A percentile compares a stretch with the other conserved stretches of the same genome.
Conservation (phyloP, 35 echinoderm and acorn worm species). For the Eucidaris tribuloides region DNA sequence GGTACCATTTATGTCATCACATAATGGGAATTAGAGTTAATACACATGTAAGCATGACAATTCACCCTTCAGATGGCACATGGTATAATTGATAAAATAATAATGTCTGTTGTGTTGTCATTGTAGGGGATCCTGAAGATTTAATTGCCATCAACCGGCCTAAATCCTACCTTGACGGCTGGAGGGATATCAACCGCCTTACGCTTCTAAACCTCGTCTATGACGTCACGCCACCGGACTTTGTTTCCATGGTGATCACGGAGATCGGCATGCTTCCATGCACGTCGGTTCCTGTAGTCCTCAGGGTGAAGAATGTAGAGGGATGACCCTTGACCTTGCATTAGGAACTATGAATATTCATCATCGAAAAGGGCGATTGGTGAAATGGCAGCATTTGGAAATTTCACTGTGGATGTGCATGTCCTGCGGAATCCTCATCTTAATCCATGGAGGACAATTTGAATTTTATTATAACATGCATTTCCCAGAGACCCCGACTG, state of each 20-base stretch:
- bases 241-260: conserved; percentile 94
- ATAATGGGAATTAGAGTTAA: no score
- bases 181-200: conserved; percentile 69
- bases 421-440: no score
- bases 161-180: conserved; percentile 58
- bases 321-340: no score
- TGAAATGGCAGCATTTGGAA: no score
- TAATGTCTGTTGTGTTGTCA: no score
- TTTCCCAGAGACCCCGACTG: no score
- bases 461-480: neutral
- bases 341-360: neutral
- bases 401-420: no score
- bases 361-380: no score
- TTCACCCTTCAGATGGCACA: no score
- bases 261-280: conserved; percentile 98
- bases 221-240: conserved; percentile 92
- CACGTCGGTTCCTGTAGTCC: conserved; percentile 93
- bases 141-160: conserved; percentile 46
- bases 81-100: no score
- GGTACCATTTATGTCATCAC: no score
- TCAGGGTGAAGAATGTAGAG: conserved; percentile 91
- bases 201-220: conserved; percentile 94
- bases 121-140: conserved; percentile 92
- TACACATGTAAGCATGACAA: no score
- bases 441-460: neutral